A percentile compares a stretch with the other conserved stretches of the same genome.
phyloP scores from a whole-genome alignment of 1,140 invertebrate genomes.

The Melanaphis sacchari region DNA sequence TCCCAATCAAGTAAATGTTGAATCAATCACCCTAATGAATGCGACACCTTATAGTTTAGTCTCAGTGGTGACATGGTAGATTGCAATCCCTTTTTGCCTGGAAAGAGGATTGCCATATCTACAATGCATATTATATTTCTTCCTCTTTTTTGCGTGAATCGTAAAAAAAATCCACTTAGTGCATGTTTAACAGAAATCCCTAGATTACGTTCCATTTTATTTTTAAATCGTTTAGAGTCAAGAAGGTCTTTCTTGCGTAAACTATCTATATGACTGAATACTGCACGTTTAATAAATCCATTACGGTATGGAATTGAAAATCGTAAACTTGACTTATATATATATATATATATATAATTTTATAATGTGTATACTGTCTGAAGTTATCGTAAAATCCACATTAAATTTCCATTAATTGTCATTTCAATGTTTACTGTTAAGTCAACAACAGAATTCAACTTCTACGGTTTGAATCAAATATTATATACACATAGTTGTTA shows the following conservation, averaged over 20 bases:
- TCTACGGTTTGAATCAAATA: background rate
- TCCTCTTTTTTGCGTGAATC: background rate
- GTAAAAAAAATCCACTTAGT: background rate
- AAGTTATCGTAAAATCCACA: background rate
- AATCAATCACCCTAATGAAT: background rate
- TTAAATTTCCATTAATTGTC: background rate
- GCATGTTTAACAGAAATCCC: background rate
- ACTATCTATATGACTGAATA: background rate
- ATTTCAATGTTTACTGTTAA: background rate
- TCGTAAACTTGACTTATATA: background rate
- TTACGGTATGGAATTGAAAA: constrained; percentile 12
- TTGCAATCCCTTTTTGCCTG: background rate
- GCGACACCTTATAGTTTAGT: background rate
- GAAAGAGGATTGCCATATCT: background rate
- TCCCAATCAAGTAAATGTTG: no score
- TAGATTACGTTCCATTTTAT: background rate
- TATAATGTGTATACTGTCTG: background rate
- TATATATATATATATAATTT: background rate
- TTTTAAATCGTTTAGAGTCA: background rate
- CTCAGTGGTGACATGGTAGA: background rate
- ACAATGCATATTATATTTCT: background rate
- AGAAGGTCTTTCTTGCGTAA: background rate
- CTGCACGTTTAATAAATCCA: background rate
- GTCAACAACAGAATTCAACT: background rate
- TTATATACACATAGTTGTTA: background rate